phyloP scores from a whole-genome alignment of 92 coral and sea anemone genomes.

The Siderastrea siderea region DNA sequence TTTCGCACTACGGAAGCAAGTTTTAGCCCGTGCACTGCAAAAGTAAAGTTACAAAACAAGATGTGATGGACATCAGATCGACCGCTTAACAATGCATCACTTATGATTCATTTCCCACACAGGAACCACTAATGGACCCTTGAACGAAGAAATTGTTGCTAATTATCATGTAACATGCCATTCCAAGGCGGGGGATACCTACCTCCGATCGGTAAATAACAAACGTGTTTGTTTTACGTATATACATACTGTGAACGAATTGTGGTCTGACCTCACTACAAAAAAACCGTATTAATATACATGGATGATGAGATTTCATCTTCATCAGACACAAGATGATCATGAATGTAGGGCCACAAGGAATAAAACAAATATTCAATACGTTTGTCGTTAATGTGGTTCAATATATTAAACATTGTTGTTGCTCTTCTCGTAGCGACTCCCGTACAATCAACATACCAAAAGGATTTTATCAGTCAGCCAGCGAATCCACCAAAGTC shows the following conservation, averaged over 20 bases:
- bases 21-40: too few species aligned
- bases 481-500: conserved; percentile 65
- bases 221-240: background rate
- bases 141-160: background rate
- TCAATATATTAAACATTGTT: background rate
- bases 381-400: too few species aligned
- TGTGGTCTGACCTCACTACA: too few species aligned
- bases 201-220: conserved; percentile 83
- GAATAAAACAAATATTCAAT: too few species aligned
- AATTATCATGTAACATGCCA: conserved; percentile 69
- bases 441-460: conserved; percentile 83
- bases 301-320: too few species aligned
- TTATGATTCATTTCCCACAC: background rate
- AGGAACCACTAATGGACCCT: background rate
- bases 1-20: too few species aligned
- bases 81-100: background rate
- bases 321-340: too few species aligned
- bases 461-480: conserved; percentile 72
- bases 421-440: conserved; percentile 59
- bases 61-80: too few species aligned
- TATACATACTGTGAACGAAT: too few species aligned
- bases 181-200: conserved; percentile 78
- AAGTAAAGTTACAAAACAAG: too few species aligned
- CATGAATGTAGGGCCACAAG: too few species aligned
- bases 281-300: too few species aligned